Percentiles rank a stretch among this genome's conserved stretches.
phyloP scores from a whole-genome alignment of 2,797 vertebrate genomes.

The Acanthurus tractus region DNA sequence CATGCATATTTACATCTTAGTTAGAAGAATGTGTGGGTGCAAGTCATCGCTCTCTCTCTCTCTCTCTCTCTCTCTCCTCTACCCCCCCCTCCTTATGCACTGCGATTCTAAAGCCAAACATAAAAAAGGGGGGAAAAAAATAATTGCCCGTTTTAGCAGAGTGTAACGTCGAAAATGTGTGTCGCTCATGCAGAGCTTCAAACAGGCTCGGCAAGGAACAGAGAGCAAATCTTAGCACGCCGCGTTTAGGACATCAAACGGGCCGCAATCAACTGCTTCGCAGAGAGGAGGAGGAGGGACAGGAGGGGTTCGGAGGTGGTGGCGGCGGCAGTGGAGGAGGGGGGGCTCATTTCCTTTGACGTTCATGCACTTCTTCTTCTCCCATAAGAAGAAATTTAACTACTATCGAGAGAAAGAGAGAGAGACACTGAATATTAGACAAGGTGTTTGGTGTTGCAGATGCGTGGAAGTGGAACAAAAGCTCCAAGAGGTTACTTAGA shows the following conservation, averaged over 20 bases:
- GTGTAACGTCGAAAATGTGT: conserved; percentile 85
- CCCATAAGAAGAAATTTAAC: conserved; percentile 72
- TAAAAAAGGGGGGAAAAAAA: conserved; percentile 74
- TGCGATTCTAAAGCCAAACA: conserved; percentile 75
- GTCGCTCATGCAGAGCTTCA: conserved; percentile 85
- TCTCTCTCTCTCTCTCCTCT: conserved; percentile 64
- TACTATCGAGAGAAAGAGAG: conserved; percentile 66
- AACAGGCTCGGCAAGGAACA: conserved; percentile 80
- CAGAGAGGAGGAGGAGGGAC: conserved; percentile 57
- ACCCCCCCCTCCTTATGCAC: conserved; percentile 63
- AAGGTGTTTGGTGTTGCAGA: conserved; percentile 35
- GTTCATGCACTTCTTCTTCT: conserved; percentile 73
- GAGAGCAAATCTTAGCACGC: conserved; percentile 86
- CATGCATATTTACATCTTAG: conserved; percentile 82
- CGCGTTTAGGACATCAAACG: conserved; percentile 88
- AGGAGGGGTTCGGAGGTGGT: conserved; percentile 64
- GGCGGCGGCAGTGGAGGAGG: conserved; percentile 49
- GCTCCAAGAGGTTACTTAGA: conserved; percentile 22
- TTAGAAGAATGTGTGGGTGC: conserved; percentile 80
- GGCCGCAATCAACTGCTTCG: conserved; percentile 84
- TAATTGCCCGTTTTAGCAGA: conserved; percentile 87
- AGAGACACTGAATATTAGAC: conserved; percentile 49
- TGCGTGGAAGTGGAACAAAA: conserved; percentile 31
- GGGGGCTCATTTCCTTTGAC: conserved; percentile 79
- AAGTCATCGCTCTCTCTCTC: conserved; percentile 64